Percentiles rank a stretch among this genome's conserved stretches.
phyloP scores from a whole-genome alignment of 2,888 invertebrate genomes.

The Andrena fulva region DNA sequence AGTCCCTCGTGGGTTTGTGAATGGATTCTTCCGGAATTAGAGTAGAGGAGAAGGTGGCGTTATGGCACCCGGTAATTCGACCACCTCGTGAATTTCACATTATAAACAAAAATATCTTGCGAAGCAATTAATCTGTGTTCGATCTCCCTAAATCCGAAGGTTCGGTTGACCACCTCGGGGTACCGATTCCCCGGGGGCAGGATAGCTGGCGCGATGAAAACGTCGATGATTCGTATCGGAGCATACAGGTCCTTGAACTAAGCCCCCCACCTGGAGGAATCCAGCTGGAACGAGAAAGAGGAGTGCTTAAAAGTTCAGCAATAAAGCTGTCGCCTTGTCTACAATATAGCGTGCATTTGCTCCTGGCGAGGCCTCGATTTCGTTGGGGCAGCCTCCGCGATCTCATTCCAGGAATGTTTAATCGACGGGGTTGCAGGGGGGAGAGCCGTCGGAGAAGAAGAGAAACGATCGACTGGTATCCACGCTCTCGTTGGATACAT shows the following conservation, averaged over 20 bases:
- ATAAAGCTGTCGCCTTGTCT: slow-evolving; percentile 4
- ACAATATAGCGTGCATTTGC: not conserved
- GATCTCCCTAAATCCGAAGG: too few species aligned
- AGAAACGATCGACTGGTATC: slow-evolving; percentile 33
- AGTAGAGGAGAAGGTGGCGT: too few species aligned
- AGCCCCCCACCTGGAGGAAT: not conserved
- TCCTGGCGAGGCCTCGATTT: not conserved
- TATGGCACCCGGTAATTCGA: too few species aligned
- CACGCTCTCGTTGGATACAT: slow-evolving; percentile 37
- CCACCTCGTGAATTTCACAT: too few species aligned
- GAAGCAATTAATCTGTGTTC: too few species aligned
- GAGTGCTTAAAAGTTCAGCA: not conserved
- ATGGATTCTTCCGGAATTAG: slow-evolving; percentile 1
- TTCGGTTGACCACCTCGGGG: too few species aligned
- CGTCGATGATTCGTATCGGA: not conserved
- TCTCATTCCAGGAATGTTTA: slow-evolving; percentile 31
- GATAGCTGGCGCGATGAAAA: not conserved
- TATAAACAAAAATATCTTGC: too few species aligned
- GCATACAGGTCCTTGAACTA: not conserved
- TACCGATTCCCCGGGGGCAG: too few species aligned
- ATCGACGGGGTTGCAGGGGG: slow-evolving; percentile 46
- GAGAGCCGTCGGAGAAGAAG: slow-evolving; percentile 54
- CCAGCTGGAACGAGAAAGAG: not conserved
- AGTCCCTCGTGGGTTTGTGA: slow-evolving; percentile 21
- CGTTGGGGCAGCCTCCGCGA: slow-evolving; percentile 1